Conservation (phyloP, 2,797 vertebrate genomes). For the Strix occidentalis region DNA sequence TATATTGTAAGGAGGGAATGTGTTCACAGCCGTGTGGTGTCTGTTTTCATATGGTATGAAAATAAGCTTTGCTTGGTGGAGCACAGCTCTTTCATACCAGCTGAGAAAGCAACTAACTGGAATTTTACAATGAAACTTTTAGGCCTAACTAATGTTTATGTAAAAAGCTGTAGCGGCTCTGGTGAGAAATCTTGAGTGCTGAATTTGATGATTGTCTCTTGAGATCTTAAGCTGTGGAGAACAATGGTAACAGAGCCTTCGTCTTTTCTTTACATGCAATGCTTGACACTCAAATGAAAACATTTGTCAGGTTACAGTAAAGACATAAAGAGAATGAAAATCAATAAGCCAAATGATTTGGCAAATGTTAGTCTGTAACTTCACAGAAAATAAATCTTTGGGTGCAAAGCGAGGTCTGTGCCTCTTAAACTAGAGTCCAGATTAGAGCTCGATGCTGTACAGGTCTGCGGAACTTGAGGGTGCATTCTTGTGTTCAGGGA, state of each 20-base stretch:
- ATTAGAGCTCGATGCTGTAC: rapidly evolving
- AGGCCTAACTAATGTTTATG: background rate
- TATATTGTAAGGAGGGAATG: background rate
- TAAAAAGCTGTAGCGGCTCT: background rate
- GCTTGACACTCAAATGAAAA: background rate
- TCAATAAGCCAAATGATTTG: background rate
- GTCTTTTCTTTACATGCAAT: background rate
- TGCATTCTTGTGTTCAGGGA: background rate
- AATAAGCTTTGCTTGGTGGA: background rate
- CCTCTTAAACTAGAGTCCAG: background rate
- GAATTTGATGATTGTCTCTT: background rate
- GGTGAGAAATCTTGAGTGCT: background rate
- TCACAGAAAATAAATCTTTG: background rate
- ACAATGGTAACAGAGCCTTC: background rate
- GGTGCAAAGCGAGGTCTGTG: background rate
- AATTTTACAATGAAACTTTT: background rate
- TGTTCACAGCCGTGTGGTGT: background rate
- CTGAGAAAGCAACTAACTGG: background rate
- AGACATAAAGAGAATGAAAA: background rate
- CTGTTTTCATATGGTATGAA: background rate
- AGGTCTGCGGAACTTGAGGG: background rate
- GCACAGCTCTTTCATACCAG: background rate
- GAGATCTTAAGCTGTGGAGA: background rate
- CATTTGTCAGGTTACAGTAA: background rate
- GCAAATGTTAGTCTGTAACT: background rate